Evolutionary conservation across 2,888 invertebrate species (phyloP), one percentile per base, ranked within the genome.

Genomic region (Sepiola atlantica): DNA sequence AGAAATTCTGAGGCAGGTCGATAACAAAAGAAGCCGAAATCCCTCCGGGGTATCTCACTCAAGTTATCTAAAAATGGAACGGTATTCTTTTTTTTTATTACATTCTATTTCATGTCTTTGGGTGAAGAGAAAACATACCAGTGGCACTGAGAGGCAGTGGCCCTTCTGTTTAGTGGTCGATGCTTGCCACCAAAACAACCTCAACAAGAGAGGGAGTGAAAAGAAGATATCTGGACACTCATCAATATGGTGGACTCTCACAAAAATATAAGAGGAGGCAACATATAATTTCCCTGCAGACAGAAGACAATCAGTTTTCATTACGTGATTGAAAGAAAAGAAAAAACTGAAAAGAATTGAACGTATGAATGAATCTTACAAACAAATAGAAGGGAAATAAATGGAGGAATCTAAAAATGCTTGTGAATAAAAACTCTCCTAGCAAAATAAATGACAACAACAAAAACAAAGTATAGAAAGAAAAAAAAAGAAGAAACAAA

Each of bases 171-270:
- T 32, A 77, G 77, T 77, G 77, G 77, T 77, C 77, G 16, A 77
- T n/a, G n/a, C n/a, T 16, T 77, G 77, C 77, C n/a, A 77, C 77
- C n/a, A 77, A 77, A 77, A 77, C 77, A 77, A 77, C 77, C 16
- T 77, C 77, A 77, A 77, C 77, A 32, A 77, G 14, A n/a, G 8
- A 45, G 45, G 45, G 45, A 45, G n/a, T 1, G 77, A n/a, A n/a
- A n/a, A 77, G 32, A 77, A n/a, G n/a, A 77, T 77, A n/a, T 77
- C n/a, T n/a, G 77, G n/a, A 77, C 77, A n/a, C 77, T 77, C 32
- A 77, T 77, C 77, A 77, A 77, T 77, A 77, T 77, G 77, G 77
- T 77, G 77, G 77, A 77, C 77, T 77, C 77, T 77, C 77, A 77
- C 77, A 77, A 77, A n/a, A n/a, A 77, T 45, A 45, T 45, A 45